phyloP scores from a whole-genome alignment of 2,888 invertebrate genomes.

The Patella caerulea region DNA sequence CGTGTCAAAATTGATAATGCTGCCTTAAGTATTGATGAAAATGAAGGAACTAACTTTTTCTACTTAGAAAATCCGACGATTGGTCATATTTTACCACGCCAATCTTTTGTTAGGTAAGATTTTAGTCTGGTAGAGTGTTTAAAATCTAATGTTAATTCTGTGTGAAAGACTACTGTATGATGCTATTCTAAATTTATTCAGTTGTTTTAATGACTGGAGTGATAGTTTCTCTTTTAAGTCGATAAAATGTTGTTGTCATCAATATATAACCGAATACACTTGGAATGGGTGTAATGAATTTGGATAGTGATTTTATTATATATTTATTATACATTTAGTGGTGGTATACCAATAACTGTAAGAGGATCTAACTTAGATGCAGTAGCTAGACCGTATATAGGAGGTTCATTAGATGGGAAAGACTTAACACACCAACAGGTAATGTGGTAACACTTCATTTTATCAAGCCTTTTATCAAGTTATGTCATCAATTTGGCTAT shows the following conservation, averaged over 20 bases:
- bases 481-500: not conserved
- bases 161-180: too few relatives aligned
- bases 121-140: not conserved
- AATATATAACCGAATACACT: too few relatives aligned
- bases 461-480: not conserved
- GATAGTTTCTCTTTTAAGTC: too few relatives aligned
- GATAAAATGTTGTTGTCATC: too few relatives aligned
- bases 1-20: constrained; percentile 43
- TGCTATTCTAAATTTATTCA: too few relatives aligned
- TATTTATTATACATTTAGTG: constrained; percentile 47
- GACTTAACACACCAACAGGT: not conserved
- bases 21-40: constrained; percentile 20
- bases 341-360: constrained; percentile 64
- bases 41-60: constrained; percentile 28
- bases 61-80: constrained; percentile 56
- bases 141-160: too few relatives aligned
- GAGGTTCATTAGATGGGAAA: constrained; percentile 12
- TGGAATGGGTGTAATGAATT: too few relatives aligned
- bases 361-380: constrained; percentile 63
- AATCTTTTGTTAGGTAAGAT: constrained; percentile 29
- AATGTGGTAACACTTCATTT: not conserved
- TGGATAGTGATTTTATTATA: too few relatives aligned
- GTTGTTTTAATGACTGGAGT: too few relatives aligned
- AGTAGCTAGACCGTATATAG: constrained; percentile 31
- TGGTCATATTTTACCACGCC: constrained; percentile 14